Percentiles rank a stretch among this genome's conserved stretches.
These are phyloP conservation scores for Syrphus vitripennis DNA, from an alignment of 2,888 invertebrate genomes.

Conservation along the genomic window DNA sequence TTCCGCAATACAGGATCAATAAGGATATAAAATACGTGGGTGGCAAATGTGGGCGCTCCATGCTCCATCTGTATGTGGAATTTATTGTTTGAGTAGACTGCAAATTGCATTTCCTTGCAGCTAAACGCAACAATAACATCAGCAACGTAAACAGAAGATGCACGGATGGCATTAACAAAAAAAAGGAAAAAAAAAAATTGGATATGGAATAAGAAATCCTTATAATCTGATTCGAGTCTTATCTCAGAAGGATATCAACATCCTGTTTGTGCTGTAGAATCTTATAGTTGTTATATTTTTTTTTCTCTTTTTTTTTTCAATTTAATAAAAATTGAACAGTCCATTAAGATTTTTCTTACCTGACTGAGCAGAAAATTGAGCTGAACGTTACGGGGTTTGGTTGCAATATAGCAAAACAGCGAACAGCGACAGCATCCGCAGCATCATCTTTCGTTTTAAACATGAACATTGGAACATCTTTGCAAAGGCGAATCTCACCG, in stretches of 20 bases:
- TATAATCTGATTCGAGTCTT: conserved; percentile 63
- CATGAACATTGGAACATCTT: conserved; percentile 1
- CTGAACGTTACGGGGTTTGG: conserved; percentile 64
- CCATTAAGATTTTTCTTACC: conserved; percentile 77
- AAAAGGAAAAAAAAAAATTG: background rate
- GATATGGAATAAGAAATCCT: background rate
- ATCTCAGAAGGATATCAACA: conserved; percentile 52
- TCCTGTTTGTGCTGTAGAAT: conserved; percentile 22
- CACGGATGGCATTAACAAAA: background rate
- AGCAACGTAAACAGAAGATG: background rate
- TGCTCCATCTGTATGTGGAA: conserved; percentile 6
- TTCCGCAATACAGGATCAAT: conserved; percentile 28
- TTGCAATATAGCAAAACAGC: background rate
- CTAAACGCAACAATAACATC: conserved; percentile 25
- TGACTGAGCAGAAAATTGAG: conserved; percentile 74
- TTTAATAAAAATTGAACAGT: conserved; percentile 76
- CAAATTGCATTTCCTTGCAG: conserved; percentile 29
- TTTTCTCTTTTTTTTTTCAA: conserved; percentile 22
- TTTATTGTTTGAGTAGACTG: conserved; percentile 15
- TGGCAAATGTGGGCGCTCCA: background rate
- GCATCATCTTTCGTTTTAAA: conserved; percentile 32
- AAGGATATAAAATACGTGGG: background rate
- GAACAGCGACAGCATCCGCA: background rate
- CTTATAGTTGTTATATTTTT: background rate
- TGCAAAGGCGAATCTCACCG: conserved; percentile 28